Percentiles rank a stretch among this genome's conserved stretches.
phyloP scores from a whole-genome alignment of 2,113 vertebrate genomes.

The Hiodon tergisus region DNA sequence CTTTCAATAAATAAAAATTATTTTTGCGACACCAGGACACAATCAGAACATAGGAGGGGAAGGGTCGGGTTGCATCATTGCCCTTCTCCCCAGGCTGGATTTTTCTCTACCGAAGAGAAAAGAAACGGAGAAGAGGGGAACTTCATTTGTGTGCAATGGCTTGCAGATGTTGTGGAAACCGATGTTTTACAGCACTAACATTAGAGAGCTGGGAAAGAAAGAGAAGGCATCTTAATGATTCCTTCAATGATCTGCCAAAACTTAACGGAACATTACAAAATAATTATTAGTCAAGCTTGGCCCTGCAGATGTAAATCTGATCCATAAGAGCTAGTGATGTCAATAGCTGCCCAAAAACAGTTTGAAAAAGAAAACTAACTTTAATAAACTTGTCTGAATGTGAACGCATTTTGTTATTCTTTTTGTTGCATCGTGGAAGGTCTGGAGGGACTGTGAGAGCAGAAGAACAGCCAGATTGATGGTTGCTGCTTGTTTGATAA shows the following conservation, averaged over 20 bases:
- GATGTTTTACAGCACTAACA: background rate
- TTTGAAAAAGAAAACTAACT: too few relatives aligned
- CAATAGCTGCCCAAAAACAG: too few relatives aligned
- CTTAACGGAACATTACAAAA: conserved; percentile 5
- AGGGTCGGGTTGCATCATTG: background rate
- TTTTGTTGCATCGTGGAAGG: too few relatives aligned
- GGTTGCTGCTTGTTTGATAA: too few relatives aligned
- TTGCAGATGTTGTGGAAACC: conserved; percentile 12
- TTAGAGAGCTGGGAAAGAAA: background rate
- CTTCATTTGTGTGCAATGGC: background rate
- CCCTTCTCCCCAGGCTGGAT: background rate
- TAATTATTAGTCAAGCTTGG: background rate
- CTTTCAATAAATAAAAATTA: background rate
- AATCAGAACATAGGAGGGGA: background rate
- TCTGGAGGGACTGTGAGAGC: too few relatives aligned
- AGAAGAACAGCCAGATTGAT: too few relatives aligned
- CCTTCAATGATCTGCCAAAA: background rate
- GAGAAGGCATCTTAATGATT: background rate
- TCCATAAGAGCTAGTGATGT: too few relatives aligned
- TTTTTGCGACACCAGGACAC: background rate
- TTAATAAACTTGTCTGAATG: too few relatives aligned
- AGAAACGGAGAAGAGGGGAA: background rate
- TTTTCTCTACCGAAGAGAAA: background rate
- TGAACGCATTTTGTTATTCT: too few relatives aligned
- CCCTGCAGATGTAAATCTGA: too few relatives aligned